Base-by-base conservation (phyloP, 2,797 vertebrate species). In the Mallotus villosus region DNA sequence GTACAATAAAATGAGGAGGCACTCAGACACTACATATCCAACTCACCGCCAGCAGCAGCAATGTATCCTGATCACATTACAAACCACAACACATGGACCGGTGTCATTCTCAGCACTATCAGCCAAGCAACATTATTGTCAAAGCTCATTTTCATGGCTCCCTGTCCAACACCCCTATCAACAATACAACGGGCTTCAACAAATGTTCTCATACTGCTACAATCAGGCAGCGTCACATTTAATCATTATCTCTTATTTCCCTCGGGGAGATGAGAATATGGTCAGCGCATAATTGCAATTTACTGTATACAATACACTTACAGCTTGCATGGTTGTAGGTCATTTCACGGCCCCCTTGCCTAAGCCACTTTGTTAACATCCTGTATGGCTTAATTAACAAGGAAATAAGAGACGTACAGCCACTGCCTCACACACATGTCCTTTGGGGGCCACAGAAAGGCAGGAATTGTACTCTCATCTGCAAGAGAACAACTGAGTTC, bases 351-450 rank as follows among this genome's bases (percentile, higher is more conserved):
- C 81, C 62, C 72, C 77, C 19, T 4, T 53, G 46, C 22, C n/a
- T 27, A 17, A 21, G 14, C 61, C 58, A 73, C 11, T 53, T 77
- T 78, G 82, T 72, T 37, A 78, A 82, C 80, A 87, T 79, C 77
- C 77, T 74, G 61, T 57, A 80, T 73, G 60, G 66, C 70, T 85
- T 87, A 78, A 89, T 89, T 86, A 89, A 82, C 70, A 74, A 24
- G 70, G 68, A 86, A 86, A 79, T 74, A 63, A 81, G 76, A 82
- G 72, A 84, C 3, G 41, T 67, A 25, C 14, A 17, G 8, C 21
- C 37, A 41, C 37, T 41, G 37, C 37, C 37, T 41, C 9, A 41
- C 7, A 37, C 1, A 9, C 37, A 41, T 41, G 37, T 41, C 11
- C 37, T 41, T 2, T 41, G 37, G 37, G 37, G 37, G 37, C 37